Conservation (phyloP, 2,113 vertebrate genomes). For the Spea bombifrons region DNA sequence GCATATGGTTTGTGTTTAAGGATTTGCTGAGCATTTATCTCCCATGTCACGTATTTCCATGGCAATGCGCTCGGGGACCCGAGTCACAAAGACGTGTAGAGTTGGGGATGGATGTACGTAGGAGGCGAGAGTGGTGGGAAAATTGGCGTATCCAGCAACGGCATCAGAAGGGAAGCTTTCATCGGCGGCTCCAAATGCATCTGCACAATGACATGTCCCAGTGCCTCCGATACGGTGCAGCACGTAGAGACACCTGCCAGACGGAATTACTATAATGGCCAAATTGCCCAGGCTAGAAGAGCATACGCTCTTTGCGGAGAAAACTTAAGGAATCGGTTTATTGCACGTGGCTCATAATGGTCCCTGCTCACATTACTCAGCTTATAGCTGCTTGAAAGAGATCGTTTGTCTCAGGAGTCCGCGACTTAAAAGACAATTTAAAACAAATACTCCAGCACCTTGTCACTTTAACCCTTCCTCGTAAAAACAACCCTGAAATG, state of each 20-base stretch:
- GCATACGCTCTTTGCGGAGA: slow-evolving; percentile 5
- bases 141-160: not conserved
- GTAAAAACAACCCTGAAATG: too few relatives aligned
- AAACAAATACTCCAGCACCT: too few relatives aligned
- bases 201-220: not conserved
- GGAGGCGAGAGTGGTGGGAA: not conserved
- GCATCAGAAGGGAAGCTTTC: slow-evolving; percentile 1
- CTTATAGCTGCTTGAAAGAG: not conserved
- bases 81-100: not conserved
- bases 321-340: slow-evolving; percentile 27
- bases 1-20: slow-evolving; percentile 14
- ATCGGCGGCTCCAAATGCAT: not conserved
- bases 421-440: not conserved
- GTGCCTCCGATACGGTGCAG: not conserved
- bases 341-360: slow-evolving; percentile 24
- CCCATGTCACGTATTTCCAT: not conserved
- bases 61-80: not conserved
- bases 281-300: not conserved
- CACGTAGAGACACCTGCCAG: slow-evolving; percentile 2
- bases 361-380: slow-evolving; percentile 13
- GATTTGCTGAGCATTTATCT: not conserved
- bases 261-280: slow-evolving; percentile 14
- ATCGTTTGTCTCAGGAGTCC: not conserved
- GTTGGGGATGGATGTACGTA: not conserved
- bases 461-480: too few relatives aligned